Base-by-base conservation (phyloP, 2,888 invertebrate species). In the Aproaerema taeniolella region DNA sequence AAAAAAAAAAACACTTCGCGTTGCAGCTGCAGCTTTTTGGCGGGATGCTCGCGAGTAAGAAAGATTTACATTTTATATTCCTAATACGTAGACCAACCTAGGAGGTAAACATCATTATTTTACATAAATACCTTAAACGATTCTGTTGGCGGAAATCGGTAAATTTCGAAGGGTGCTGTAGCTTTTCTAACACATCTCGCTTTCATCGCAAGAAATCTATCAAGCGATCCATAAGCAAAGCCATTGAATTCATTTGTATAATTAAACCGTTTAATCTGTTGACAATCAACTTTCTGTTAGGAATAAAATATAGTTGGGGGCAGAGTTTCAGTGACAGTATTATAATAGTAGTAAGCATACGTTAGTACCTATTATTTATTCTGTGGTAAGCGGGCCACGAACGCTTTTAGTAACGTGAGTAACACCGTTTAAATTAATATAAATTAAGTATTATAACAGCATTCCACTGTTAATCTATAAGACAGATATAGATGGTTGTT, bases 151-250 rank as follows among this genome's bases (percentile, higher is more conserved):
- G 88, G 81, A 33, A 75, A 50, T 52, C 76, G 71, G 46, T 86
- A 88, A 67, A 88, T 88, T 49, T 88, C 87, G 30, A 67, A 64
- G 2, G 89, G 89, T 1, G 80, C 85, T 31, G 82, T 68, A n/a
- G 88, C 87, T 55, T 88, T 88, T n/a, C 85, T 63, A 6, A 88
- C 69, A 13, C 86, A 85, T 56, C 88, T 89, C 20, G 69, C 68
- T 49, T 87, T 83, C 87, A 88, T 88, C 60, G 69, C 81, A 2
- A 46, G 60, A 47, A 88, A 73, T 52, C 88, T 72, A 47, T 78
- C 69, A 32, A 60, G 61, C 1, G 89, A 89, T 34, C 83, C 86
- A 49, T 88, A 89, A 0, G 89, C 75, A 49, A 88, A 88, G 15
- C 89, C 89, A 64, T 89, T 85, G 26, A 20, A n/a, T n/a, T n/a